Conservation (phyloP, 2,888 invertebrate genomes). For the Prosapia bicincta region DNA sequence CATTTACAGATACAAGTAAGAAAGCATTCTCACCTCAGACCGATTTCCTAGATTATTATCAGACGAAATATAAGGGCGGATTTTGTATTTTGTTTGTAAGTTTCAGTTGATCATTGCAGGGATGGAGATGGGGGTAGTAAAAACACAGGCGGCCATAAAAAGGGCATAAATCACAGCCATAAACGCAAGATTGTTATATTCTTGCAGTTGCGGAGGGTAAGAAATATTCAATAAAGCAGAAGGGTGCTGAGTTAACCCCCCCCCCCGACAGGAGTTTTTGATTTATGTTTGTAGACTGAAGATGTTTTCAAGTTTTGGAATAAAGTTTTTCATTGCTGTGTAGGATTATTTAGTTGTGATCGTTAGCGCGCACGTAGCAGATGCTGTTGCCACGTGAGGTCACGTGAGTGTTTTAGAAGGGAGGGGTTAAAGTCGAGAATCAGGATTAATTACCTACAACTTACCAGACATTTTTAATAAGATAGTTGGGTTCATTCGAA, state of each 20-base stretch:
- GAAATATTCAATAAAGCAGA: neutral
- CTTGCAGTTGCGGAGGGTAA: neutral
- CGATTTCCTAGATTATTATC: neutral
- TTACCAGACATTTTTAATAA: too few relatives aligned
- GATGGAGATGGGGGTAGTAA: neutral
- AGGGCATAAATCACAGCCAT: neutral
- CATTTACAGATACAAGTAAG: too few relatives aligned
- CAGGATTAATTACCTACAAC: too few relatives aligned
- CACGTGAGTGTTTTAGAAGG: too few relatives aligned
- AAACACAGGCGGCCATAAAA: neutral
- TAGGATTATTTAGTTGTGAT: too few relatives aligned
- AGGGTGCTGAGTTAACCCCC: neutral
- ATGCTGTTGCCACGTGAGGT: too few relatives aligned
- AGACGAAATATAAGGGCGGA: neutral
- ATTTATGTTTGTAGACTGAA: neutral
- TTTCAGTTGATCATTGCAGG: neutral
- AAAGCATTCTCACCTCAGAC: neutral
- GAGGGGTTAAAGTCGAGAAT: too few relatives aligned
- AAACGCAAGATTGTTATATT: neutral
- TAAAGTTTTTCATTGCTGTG: neutral
- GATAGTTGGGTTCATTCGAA: too few relatives aligned
- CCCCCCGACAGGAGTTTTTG: neutral
- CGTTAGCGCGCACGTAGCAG: too few relatives aligned
- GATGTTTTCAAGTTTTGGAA: neutral
- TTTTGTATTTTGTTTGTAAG: neutral